A percentile compares a stretch with the other conserved stretches of the same genome.
These are phyloP conservation scores for Cavia porcellus DNA, from an alignment of 2,113 vertebrate species.

Conservation along the genomic window DNA sequence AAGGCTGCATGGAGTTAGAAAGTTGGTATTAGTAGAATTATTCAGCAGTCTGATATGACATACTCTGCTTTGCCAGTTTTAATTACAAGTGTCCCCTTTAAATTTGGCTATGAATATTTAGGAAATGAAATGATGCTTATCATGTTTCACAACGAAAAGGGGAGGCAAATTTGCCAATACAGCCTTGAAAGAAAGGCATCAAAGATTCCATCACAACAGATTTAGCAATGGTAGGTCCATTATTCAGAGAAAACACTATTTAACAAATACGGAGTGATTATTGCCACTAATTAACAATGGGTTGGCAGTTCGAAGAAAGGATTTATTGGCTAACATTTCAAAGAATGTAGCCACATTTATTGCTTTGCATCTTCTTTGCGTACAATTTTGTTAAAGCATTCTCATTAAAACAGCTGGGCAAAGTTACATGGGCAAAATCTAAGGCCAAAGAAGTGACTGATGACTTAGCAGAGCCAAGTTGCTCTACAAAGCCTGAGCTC, in stretches of 20 bases:
- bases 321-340: constrained; percentile 3
- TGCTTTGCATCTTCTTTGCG: not conserved
- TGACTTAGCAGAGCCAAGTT: constrained; percentile 37
- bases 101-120: constrained; percentile 51
- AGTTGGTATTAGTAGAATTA: not conserved
- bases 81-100: constrained; percentile 50
- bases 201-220: constrained; percentile 61
- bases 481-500: not conserved
- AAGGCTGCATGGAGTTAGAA: not conserved
- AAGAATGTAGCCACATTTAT: constrained; percentile 20
- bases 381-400: constrained; percentile 22
- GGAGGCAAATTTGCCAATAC: not conserved
- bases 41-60: not conserved
- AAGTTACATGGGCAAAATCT: constrained; percentile 6
- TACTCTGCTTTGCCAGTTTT: constrained; percentile 41
- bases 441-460: constrained; percentile 1
- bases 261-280: constrained; percentile 18
- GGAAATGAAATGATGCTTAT: constrained; percentile 53
- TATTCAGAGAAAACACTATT: not conserved
- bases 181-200: not conserved
- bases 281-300: constrained; percentile 33
- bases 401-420: not conserved
- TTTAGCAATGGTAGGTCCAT: constrained; percentile 18
- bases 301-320: not conserved
- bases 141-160: constrained; percentile 58